Evolutionary conservation across 2,888 invertebrate genomes (phyloP).

Genomic region (Rapana venosa): DNA sequence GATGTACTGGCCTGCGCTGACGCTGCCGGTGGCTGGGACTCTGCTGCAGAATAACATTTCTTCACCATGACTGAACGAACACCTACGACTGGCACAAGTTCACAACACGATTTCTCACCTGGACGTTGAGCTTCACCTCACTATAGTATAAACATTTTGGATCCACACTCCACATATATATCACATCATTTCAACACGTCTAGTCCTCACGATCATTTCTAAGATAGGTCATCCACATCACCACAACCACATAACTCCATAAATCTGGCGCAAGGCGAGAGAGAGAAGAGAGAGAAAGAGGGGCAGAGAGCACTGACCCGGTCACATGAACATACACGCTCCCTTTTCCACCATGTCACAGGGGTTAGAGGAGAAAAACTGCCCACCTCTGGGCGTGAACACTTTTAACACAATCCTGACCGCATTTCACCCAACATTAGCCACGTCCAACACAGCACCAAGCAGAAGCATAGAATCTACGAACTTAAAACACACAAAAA

Average conservation of each 20-base stretch:
- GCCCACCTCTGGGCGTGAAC: no score
- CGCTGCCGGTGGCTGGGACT: background rate
- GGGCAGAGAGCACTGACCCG: background rate
- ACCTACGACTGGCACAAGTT: no score
- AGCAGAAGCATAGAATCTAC: background rate
- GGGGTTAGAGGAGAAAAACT: no score
- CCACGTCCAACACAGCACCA: background rate
- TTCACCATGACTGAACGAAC: background rate
- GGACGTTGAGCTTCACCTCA: no score
- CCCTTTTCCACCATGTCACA: no score
- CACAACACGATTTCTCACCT: no score
- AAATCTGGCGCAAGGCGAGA: background rate
- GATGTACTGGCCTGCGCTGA: background rate
- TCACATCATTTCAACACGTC: no score
- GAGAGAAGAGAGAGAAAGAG: background rate
- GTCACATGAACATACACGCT: background rate
- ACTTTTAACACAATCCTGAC: no score
- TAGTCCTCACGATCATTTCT: no score
- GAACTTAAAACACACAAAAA: background rate
- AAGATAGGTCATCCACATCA: background rate
- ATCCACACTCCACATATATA: no score
- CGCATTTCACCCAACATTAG: background rate
- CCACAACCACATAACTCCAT: background rate
- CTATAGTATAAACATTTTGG: no score
- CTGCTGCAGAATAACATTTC: constrained; percentile 19